phyloP scores from a whole-genome alignment of 1,140 invertebrate species.

The Chrysoperla carnea region DNA sequence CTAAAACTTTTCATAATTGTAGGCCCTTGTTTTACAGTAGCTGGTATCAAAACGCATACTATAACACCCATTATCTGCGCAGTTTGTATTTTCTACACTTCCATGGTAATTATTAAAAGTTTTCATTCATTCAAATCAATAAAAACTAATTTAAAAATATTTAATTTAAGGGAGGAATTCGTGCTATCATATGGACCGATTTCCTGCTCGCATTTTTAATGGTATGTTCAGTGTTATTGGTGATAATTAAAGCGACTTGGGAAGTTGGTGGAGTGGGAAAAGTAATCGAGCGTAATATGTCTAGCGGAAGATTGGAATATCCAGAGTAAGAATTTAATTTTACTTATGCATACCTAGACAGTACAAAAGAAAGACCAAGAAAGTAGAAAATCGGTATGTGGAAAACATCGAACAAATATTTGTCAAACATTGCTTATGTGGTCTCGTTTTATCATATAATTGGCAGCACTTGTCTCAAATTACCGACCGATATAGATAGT shows the following conservation, averaged over 20 bases:
- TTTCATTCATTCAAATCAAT: slow-evolving; percentile 2
- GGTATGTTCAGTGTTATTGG: slow-evolving; percentile 62
- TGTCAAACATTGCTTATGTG: too few species aligned
- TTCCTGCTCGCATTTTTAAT: slow-evolving; percentile 74
- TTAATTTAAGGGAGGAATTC: slow-evolving; percentile 66
- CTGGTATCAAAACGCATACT: slow-evolving; percentile 64
- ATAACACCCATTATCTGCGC: slow-evolving; percentile 71
- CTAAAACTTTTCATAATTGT: too few species aligned
- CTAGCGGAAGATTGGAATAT: slow-evolving; percentile 52
- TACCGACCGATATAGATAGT: too few species aligned
- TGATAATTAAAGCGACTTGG: slow-evolving; percentile 59
- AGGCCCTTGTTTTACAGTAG: slow-evolving; percentile 57
- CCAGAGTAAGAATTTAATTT: slow-evolving; percentile 57
- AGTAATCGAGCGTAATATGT: slow-evolving; percentile 46
- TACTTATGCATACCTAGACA: too few species aligned
- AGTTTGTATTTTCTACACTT: slow-evolving; percentile 85
- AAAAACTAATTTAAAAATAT: not conserved
- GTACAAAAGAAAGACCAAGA: too few species aligned
- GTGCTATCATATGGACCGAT: slow-evolving; percentile 91
- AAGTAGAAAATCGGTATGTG: too few species aligned
- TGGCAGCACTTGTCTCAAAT: too few species aligned
- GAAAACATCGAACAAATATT: too few species aligned
- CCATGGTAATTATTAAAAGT: slow-evolving; percentile 58
- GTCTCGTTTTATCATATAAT: too few species aligned
- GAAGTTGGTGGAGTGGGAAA: slow-evolving; percentile 56